phyloP scores from a whole-genome alignment of 2,797 vertebrate genomes.

The Eulemur mongoz region DNA sequence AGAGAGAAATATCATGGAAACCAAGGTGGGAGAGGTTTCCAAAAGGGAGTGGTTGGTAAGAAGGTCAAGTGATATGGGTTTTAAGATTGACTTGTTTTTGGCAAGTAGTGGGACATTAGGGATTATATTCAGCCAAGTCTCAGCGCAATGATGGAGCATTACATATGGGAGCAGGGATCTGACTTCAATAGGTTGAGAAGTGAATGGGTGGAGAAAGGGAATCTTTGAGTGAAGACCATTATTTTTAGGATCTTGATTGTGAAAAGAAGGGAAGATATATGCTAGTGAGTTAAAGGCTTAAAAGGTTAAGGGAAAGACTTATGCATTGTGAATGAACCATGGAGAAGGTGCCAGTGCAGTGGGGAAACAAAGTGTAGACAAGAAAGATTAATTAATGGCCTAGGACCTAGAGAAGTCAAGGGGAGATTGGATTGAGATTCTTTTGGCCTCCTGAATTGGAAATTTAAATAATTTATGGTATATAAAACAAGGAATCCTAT shows the following conservation, averaged over 20 bases:
- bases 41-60: neutral
- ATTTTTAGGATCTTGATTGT: neutral
- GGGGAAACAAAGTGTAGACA: neutral
- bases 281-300: neutral
- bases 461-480: neutral
- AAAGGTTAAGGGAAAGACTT: neutral
- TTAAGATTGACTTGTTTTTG: neutral
- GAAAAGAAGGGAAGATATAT: neutral
- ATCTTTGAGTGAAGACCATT: neutral
- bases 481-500: neutral
- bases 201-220: neutral
- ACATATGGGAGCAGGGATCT: neutral
- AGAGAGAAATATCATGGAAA: neutral
- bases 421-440: neutral
- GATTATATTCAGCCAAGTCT: neutral
- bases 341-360: neutral
- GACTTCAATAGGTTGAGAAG: neutral
- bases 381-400: neutral
- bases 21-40: neutral
- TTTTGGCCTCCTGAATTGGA: neutral
- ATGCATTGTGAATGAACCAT: neutral
- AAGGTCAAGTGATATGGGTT: neutral
- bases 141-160: neutral
- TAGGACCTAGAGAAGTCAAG: neutral
- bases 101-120: neutral